Percentiles rank a stretch among this genome's conserved stretches.
Evolutionary conservation across 2,888 invertebrate species (phyloP).

Genomic region (Drosophila multiciliata): DNA sequence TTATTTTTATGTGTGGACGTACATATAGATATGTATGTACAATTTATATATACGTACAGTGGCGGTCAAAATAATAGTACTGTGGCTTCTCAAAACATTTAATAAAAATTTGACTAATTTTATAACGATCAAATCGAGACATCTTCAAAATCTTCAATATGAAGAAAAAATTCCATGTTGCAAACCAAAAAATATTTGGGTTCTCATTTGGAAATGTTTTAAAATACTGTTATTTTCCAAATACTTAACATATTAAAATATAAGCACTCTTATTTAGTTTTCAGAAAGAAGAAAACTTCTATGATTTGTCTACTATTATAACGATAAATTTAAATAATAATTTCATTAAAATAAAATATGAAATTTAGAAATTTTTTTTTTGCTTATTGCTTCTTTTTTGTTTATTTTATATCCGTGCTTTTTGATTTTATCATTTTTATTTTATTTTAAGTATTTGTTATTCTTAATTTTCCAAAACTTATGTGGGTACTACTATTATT

Average conservation of each 20-base stretch:
- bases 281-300: not conserved
- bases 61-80: not conserved
- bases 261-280: not conserved
- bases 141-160: not conserved
- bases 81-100: not conserved
- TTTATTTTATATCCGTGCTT: not conserved
- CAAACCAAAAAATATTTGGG: not conserved
- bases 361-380: not conserved
- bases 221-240: not conserved
- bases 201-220: not conserved
- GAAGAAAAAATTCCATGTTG: not conserved
- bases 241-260: not conserved
- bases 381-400: not conserved
- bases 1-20: constrained; percentile 23
- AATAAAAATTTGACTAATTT: not conserved
- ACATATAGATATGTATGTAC: constrained; percentile 6
- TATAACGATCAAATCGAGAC: not conserved
- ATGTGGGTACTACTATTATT: not conserved
- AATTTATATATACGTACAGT: too few species aligned
- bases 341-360: not conserved
- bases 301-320: not conserved
- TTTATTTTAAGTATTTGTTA: not conserved
- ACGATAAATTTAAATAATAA: not conserved
- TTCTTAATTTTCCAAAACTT: not conserved
- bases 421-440: not conserved